phyloP scores from a whole-genome alignment of 2,888 invertebrate species.

The Pterostichus niger region DNA sequence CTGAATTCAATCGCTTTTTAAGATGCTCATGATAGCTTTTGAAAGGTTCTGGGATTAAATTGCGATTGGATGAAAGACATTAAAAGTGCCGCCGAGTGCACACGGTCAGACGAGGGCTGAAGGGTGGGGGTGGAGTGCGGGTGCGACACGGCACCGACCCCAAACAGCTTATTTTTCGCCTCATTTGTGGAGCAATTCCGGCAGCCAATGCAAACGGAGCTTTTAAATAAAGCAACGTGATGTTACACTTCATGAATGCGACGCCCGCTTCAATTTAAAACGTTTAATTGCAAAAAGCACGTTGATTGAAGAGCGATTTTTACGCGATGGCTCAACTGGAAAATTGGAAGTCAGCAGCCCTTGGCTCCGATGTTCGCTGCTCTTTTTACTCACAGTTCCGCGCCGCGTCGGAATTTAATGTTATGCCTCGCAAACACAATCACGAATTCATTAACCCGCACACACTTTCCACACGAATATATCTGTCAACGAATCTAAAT shows the following conservation, averaged over 20 bases:
- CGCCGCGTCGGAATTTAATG: not conserved
- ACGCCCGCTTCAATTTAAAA: slow-evolving; percentile 66
- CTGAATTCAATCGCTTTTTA: slow-evolving; percentile 71
- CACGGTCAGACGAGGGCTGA: slow-evolving; percentile 61
- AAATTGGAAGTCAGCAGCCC: slow-evolving; percentile 60
- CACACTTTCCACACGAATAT: not conserved
- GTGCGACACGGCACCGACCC: slow-evolving; percentile 40
- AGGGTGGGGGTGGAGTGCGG: not conserved
- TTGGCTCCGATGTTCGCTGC: not conserved
- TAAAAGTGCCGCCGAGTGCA: slow-evolving; percentile 74
- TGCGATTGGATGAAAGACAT: slow-evolving; percentile 77
- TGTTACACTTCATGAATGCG: slow-evolving; percentile 67
- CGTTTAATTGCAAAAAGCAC: slow-evolving; percentile 68
- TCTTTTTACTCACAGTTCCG: slow-evolving; percentile 7
- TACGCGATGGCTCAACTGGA: slow-evolving; percentile 66
- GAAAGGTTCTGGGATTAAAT: slow-evolving; percentile 77
- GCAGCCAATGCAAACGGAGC: slow-evolving; percentile 73
- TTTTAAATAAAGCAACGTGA: slow-evolving; percentile 72
- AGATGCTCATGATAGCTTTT: slow-evolving; percentile 77
- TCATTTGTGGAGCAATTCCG: slow-evolving; percentile 76
- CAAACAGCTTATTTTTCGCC: slow-evolving; percentile 77
- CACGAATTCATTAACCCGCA: not conserved
- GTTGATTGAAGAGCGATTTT: slow-evolving; percentile 67
- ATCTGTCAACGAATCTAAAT: slow-evolving; percentile 4
- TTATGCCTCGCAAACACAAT: slow-evolving; percentile 47